Evolutionary conservation across 2,888 invertebrate species (phyloP).

Genomic region (Nomada fucata): DNA sequence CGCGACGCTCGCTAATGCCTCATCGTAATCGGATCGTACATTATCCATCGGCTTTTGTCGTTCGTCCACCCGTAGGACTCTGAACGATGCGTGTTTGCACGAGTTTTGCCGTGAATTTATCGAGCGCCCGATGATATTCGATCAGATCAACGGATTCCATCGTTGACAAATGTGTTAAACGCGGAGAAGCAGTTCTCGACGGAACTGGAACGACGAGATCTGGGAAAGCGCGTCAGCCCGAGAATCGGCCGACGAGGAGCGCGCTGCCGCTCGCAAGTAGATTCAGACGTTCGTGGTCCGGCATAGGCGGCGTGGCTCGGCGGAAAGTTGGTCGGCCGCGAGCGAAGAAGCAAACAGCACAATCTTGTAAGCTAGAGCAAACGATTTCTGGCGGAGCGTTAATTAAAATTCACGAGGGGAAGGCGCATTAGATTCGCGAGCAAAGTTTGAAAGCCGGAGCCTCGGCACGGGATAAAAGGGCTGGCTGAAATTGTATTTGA

Average conservation of each 20-base stretch:
- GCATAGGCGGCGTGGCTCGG: background rate
- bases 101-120: background rate
- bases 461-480: slow-evolving; percentile 36
- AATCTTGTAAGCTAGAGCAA: slow-evolving; percentile 44
- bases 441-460: slow-evolving; percentile 36
- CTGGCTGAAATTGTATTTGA: slow-evolving; percentile 53
- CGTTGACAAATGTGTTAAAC: slow-evolving; percentile 6
- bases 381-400: slow-evolving; percentile 51
- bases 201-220: no score
- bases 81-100: slow-evolving; percentile 11
- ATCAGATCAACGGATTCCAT: background rate
- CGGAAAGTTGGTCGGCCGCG: background rate
- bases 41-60: slow-evolving; percentile 28
- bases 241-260: no score
- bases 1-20: slow-evolving; percentile 10
- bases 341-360: slow-evolving; percentile 21
- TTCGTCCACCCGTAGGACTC: background rate
- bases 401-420: slow-evolving; percentile 52
- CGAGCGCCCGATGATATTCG: background rate
- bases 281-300: background rate
- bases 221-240: no score
- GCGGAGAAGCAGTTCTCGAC: background rate
- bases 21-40: slow-evolving; percentile 40
- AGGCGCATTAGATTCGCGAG: slow-evolving; percentile 41
- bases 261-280: background rate